These are phyloP conservation scores for Lissocephala sabroskyi DNA, from an alignment of 2,888 invertebrate species.

Conservation along the genomic window DNA sequence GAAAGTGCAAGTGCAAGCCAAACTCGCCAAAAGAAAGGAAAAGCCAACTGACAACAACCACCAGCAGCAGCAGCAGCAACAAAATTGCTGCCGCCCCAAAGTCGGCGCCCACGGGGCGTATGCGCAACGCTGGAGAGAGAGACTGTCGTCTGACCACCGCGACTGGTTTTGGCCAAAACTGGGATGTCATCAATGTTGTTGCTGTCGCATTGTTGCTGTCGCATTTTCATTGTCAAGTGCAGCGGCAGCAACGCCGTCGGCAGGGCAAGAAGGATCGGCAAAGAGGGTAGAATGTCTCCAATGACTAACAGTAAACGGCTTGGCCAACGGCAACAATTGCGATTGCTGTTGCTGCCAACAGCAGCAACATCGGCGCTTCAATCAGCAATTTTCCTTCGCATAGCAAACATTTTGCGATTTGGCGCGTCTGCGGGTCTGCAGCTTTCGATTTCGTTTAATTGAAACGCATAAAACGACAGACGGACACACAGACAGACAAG, in stretches of 20 bases:
- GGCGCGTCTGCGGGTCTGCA: no score
- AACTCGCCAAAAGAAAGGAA: slow-evolving; percentile 46
- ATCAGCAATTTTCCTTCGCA: slow-evolving; percentile 57
- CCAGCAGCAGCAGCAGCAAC: slow-evolving; percentile 5
- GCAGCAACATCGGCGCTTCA: slow-evolving; percentile 20
- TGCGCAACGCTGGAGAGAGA: slow-evolving; percentile 29
- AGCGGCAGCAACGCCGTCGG: slow-evolving; percentile 12
- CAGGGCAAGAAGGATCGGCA: no score
- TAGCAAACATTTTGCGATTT: slow-evolving; percentile 2
- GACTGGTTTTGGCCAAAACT: slow-evolving; percentile 60
- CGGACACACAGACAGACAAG: neutral
- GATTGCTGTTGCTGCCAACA: no score
- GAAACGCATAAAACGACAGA: slow-evolving; percentile 49
- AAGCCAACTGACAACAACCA: slow-evolving; percentile 33
- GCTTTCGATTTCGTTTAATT: slow-evolving; percentile 62
- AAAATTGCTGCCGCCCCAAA: neutral
- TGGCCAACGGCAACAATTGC: no score
- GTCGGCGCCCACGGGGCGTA: slow-evolving; percentile 48
- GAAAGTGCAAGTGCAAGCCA: slow-evolving; percentile 70
- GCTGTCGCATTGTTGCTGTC: slow-evolving; percentile 33
- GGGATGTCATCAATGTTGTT: slow-evolving; percentile 49
- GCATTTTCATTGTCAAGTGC: slow-evolving; percentile 62
- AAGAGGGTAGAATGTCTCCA: slow-evolving; percentile 19
- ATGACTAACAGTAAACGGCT: slow-evolving; percentile 12
- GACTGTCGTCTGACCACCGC: slow-evolving; percentile 4